Evolutionary conservation across 1,140 invertebrate genomes (phyloP), one percentile per base, ranked within the genome.

Genomic region (Myzus persicae): DNA sequence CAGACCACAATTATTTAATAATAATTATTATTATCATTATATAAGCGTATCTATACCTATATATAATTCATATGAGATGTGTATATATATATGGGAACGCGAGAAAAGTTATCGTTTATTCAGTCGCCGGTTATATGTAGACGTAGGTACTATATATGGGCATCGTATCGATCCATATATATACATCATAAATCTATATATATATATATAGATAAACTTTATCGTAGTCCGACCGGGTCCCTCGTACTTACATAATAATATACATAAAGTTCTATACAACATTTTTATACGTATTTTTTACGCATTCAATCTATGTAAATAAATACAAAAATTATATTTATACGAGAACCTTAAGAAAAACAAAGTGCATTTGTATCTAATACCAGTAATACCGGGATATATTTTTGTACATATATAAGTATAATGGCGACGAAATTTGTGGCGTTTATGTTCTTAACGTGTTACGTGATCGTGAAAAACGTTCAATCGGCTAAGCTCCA

Each of bases 401-500:
- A 67, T n/a, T n/a, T n/a, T n/a, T n/a, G n/a, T n/a, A n/a, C n/a
- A n/a, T n/a, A n/a, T n/a, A n/a, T n/a, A n/a, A n/a, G n/a, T 14
- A 67, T 84, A 51, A 90, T 90, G 89, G 26, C 26, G 22, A 31
- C 24, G 14, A 90, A 46, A 90, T 90, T 67, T 40, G 26, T 42
- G 38, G 0, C 20, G 5, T 84, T 46, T 42, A 85, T 84, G 46
- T 42, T 93, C 42, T 51, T 93, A 24, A 9, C 38, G 22, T 93
- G 46, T 84, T 85, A 46, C 14, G 20, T 81, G 20, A 31, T 48
- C 24, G 46, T 38, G 26, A 54, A 85, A 93, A 20, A 40, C 22
- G 38, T 42, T 26, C 24, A 93, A 93, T 93, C 67, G 11, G 67
- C 91, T 20, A 93, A 93, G 84, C 67, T 93, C 31, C 91, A 82